Evolutionary conservation across 2,888 invertebrate genomes (phyloP).

Genomic region (Ariolimax columbianus): DNA sequence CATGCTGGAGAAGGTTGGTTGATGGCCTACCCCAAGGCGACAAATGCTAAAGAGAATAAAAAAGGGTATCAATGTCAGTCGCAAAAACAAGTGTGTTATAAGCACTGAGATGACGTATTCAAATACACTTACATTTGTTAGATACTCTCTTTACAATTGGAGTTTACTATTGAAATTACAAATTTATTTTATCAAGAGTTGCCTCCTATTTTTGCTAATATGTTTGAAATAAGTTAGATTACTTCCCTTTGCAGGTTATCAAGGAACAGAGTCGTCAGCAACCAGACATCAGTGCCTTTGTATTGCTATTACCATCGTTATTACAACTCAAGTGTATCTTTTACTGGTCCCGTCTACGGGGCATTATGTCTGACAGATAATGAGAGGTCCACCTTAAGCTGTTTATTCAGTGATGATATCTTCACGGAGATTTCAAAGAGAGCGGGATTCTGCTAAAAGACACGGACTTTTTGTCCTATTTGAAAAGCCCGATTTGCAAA

Average conservation of each 20-base stretch:
- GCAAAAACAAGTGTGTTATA: no score
- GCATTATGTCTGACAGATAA: neutral
- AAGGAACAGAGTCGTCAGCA: neutral
- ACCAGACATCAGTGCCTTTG: conserved; percentile 32
- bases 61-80: no score
- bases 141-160: no score
- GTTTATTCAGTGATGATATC: neutral
- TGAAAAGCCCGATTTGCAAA: no score
- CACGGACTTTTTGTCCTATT: neutral
- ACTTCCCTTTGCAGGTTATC: conserved; percentile 3
- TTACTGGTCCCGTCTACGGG: neutral
- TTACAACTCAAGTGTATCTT: conserved; percentile 4
- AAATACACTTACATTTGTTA: no score
- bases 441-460: neutral
- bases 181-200: no score
- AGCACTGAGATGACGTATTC: no score
- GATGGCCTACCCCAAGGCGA: no score
- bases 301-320: neutral
- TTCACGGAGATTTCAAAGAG: neutral
- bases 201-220: no score
- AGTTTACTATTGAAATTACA: no score
- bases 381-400: neutral
- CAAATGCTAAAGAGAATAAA: no score
- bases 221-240: neutral
- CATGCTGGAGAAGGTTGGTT: no score